Percentiles rank a stretch among this genome's conserved stretches.
These are phyloP conservation scores for Diaprepes abbreviatus DNA, from an alignment of 2,888 invertebrate species.

Conservation along the genomic window DNA sequence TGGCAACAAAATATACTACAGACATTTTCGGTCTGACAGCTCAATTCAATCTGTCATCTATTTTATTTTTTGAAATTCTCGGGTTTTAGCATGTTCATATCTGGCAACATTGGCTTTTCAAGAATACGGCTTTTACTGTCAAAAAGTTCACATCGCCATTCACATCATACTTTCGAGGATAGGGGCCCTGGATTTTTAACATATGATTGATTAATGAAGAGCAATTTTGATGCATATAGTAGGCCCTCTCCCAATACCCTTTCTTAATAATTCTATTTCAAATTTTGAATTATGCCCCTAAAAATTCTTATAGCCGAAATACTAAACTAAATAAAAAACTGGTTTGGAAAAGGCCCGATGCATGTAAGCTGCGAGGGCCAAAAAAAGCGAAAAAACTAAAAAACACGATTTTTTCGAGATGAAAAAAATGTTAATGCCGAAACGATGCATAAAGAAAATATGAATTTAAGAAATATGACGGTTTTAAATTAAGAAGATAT, in stretches of 20 bases:
- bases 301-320: conserved; percentile 49
- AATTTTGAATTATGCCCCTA: conserved; percentile 62
- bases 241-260: conserved; percentile 53
- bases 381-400: conserved; percentile 54
- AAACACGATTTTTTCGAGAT: conserved; percentile 38
- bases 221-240: too few species aligned
- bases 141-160: too few species aligned
- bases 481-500: conserved; percentile 46
- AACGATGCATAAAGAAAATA: conserved; percentile 45
- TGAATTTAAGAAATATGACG: conserved; percentile 45
- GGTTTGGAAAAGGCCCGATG: conserved; percentile 41
- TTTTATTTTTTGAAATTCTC: too few species aligned
- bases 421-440: conserved; percentile 48
- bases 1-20: too few species aligned
- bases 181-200: too few species aligned
- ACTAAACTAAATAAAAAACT: conserved; percentile 46
- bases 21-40: too few species aligned
- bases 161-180: too few species aligned
- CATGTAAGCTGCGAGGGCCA: conserved; percentile 40
- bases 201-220: too few species aligned
- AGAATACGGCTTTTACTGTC: too few species aligned
- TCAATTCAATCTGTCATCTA: too few species aligned
- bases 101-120: too few species aligned
- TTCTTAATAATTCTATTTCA: conserved; percentile 64
- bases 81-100: too few species aligned